Conservation (phyloP, 2,113 vertebrate genomes). For the Myrmecobius fasciatus region DNA sequence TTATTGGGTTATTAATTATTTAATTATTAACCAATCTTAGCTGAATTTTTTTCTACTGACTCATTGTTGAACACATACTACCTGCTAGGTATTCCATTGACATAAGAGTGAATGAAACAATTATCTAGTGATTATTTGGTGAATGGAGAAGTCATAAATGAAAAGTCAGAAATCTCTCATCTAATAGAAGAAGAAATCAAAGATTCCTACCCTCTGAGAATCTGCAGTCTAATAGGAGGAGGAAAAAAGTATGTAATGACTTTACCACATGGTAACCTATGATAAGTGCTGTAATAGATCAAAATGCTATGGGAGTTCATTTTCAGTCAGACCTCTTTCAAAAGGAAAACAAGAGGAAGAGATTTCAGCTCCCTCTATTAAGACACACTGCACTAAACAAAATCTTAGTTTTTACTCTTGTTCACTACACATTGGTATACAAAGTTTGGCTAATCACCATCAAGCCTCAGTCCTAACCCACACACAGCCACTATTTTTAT, state of each 20-base stretch:
- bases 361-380: not conserved
- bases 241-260: not conserved
- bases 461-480: not conserved
- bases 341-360: not conserved
- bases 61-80: not conserved
- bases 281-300: not conserved
- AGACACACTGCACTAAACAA: not conserved
- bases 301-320: not conserved
- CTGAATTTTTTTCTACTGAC: not conserved
- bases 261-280: not conserved
- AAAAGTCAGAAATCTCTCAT: not conserved
- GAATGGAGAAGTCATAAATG: not conserved
- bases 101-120: not conserved
- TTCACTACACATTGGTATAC: not conserved
- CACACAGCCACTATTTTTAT: not conserved
- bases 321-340: not conserved
- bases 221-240: not conserved
- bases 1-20: not conserved
- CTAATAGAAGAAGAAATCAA: not conserved
- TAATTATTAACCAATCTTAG: not conserved
- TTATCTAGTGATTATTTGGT: not conserved
- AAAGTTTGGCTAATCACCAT: not conserved
- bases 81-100: not conserved
- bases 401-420: not conserved
- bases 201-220: not conserved